phyloP scores from a whole-genome alignment of 2,888 invertebrate genomes.

The Myopa testacea region DNA sequence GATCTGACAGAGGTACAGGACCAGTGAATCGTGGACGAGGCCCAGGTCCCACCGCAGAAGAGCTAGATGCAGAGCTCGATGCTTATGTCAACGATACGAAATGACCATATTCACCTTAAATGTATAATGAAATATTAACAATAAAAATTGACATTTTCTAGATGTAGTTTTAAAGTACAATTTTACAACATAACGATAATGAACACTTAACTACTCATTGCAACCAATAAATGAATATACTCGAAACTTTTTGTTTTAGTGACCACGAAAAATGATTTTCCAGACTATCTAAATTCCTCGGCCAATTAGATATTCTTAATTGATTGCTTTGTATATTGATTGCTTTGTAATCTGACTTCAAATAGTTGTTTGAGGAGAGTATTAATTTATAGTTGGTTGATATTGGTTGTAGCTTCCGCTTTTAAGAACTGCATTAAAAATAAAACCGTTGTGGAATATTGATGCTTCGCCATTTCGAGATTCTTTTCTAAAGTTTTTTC shows the following conservation, averaged over 20 bases:
- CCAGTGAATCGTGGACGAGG: slow-evolving; percentile 7
- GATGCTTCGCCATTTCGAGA: no score
- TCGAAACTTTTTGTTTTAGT: no score
- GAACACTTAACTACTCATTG: not conserved
- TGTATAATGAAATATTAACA: slow-evolving; percentile 1
- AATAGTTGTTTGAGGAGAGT: no score
- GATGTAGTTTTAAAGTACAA: slow-evolving; percentile 13
- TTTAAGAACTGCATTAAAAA: no score
- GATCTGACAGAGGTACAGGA: not conserved
- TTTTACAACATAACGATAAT: slow-evolving; percentile 12
- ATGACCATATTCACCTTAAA: not conserved
- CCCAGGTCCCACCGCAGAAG: slow-evolving; percentile 27
- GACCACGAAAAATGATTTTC: no score
- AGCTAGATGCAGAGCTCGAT: slow-evolving; percentile 37
- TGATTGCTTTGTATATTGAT: not conserved
- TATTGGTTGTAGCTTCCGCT: no score
- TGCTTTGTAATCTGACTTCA: no score
- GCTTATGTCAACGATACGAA: slow-evolving; percentile 35
- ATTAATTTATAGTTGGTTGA: no score
- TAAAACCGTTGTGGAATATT: no score
- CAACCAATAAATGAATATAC: not conserved
- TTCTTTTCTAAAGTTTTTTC: no score
- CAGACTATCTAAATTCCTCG: no score
- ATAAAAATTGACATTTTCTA: not conserved
- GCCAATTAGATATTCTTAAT: not conserved